A percentile compares a stretch with the other conserved stretches of the same genome.
Conservation (phyloP, 2,888 invertebrate genomes). For the Augochlorella aurata region DNA sequence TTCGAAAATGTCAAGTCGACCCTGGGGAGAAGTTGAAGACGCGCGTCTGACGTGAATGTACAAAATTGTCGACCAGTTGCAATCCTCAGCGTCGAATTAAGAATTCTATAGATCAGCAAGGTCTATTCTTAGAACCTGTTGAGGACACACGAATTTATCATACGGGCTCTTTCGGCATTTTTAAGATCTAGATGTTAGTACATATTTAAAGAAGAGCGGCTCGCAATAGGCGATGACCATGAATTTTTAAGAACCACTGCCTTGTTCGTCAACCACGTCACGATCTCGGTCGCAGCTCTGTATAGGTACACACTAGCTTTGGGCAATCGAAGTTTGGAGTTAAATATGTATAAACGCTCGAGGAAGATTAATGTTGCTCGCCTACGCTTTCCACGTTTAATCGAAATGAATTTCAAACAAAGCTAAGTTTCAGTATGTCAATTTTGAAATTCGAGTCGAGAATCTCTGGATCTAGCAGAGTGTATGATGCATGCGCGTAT, state of each 20-base stretch:
- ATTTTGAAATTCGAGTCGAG: background rate
- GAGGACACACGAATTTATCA: slow-evolving; percentile 1
- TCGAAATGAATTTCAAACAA: background rate
- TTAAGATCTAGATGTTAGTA: background rate
- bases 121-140: background rate
- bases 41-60: slow-evolving; percentile 3
- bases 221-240: background rate
- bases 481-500: background rate
- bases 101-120: background rate
- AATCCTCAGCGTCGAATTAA: background rate
- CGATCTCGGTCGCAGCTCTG: background rate
- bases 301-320: background rate
- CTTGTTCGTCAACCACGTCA: slow-evolving; percentile 4
- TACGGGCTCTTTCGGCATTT: background rate
- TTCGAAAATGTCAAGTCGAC: background rate
- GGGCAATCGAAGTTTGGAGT: background rate
- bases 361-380: background rate
- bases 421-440: background rate
- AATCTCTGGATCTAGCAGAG: background rate
- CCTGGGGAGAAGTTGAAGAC: background rate
- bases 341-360: background rate
- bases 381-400: too few species aligned
- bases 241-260: background rate
- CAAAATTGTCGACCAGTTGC: background rate
- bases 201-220: background rate